Conservation (phyloP, 2,113 vertebrate species). For the Pantherophis guttatus region DNA sequence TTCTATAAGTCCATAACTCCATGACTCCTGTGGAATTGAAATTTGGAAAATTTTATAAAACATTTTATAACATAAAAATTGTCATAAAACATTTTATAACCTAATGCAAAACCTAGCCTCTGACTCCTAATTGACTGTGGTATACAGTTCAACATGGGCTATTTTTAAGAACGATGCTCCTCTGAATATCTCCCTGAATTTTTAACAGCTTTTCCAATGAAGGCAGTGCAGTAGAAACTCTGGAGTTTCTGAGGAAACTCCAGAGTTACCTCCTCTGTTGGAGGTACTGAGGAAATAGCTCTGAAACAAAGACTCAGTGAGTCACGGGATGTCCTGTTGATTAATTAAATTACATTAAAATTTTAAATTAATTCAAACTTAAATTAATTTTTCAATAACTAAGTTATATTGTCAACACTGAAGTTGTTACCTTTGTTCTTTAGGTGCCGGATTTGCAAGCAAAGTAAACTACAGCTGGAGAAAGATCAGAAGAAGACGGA, state of each 20-base stretch:
- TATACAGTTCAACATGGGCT: neutral
- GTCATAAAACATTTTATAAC: neutral
- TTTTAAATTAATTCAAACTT: neutral
- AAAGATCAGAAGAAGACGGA: constrained; percentile 58
- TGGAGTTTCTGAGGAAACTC: neutral
- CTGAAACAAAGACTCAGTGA: neutral
- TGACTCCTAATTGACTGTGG: neutral
- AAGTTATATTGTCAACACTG: neutral
- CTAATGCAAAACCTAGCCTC: neutral
- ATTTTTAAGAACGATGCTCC: neutral
- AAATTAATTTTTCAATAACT: neutral
- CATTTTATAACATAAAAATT: neutral
- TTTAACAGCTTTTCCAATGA: neutral
- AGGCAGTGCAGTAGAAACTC: neutral
- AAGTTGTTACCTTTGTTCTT: constrained; percentile 28
- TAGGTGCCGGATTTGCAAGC: constrained; percentile 73
- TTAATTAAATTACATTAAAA: neutral
- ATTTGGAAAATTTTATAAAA: neutral
- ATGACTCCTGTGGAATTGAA: neutral
- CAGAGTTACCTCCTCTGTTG: neutral
- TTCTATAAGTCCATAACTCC: neutral
- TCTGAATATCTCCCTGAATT: neutral
- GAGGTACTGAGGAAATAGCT: neutral
- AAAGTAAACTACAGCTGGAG: constrained; percentile 65
- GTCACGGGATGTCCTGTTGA: neutral